A percentile compares a stretch with the other conserved stretches of the same genome.
Evolutionary conservation across 1,140 invertebrate genomes (phyloP).

Genomic region (Drosophila sp.): DNA sequence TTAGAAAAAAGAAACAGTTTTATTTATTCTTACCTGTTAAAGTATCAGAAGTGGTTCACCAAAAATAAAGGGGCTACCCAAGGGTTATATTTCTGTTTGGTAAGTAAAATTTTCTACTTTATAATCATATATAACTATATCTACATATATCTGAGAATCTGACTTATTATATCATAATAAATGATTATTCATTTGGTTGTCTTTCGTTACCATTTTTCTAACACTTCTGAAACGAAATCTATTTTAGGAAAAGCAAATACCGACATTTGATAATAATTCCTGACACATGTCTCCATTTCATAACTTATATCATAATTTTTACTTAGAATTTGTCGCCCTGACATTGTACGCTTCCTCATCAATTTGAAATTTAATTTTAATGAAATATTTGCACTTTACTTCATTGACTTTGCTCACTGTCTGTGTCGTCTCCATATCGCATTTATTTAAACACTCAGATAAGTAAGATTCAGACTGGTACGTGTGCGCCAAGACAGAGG

Average conservation of each 20-base stretch:
- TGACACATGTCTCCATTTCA: conserved; percentile 5
- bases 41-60: too few relatives aligned
- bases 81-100: too few relatives aligned
- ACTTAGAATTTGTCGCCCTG: conserved; percentile 7
- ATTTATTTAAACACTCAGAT: conserved; percentile 20
- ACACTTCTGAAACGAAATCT: neutral
- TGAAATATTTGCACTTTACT: conserved; percentile 34
- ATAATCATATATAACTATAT: too few relatives aligned
- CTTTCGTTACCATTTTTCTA: neutral
- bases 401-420: conserved; percentile 11
- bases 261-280: conserved; percentile 5
- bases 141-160: too few relatives aligned
- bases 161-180: neutral
- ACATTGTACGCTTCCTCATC: conserved; percentile 18
- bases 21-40: too few relatives aligned
- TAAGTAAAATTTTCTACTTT: too few relatives aligned
- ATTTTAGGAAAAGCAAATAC: neutral
- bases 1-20: too few relatives aligned
- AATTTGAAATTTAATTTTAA: conserved; percentile 42
- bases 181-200: neutral
- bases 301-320: conserved; percentile 14
- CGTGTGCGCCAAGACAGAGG: neutral
- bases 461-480: conserved; percentile 4
- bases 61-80: too few relatives aligned
- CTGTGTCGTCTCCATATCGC: conserved; percentile 15